phyloP scores from a whole-genome alignment of 2,888 invertebrate species.

The Pycnomerus fuliginosus region DNA sequence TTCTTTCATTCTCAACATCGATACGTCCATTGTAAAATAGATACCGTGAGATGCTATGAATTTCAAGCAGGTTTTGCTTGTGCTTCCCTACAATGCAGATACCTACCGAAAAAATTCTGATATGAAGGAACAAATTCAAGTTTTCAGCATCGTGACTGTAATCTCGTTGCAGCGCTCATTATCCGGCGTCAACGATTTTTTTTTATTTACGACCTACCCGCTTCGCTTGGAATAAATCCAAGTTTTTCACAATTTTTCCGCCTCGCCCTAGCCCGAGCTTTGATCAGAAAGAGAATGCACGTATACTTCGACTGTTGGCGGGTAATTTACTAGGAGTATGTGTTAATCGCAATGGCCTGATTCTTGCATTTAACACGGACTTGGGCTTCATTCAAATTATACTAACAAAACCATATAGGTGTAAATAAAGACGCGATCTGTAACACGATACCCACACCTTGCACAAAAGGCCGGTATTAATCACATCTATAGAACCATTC shows the following conservation, averaged over 20 bases:
- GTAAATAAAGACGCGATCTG: constrained; percentile 32
- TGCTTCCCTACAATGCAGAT: too few relatives aligned
- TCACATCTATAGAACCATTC: constrained; percentile 17
- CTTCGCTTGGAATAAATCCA: constrained; percentile 41
- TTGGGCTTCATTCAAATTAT: too few relatives aligned
- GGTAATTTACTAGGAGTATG: constrained; percentile 42
- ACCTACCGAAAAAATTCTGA: too few relatives aligned
- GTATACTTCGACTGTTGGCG: constrained; percentile 44
- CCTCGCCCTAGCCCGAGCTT: constrained; percentile 35
- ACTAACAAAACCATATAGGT: background rate
- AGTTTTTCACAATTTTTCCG: constrained; percentile 37
- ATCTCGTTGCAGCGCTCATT: too few relatives aligned
- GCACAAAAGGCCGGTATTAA: constrained; percentile 38
- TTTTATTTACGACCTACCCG: too few relatives aligned
- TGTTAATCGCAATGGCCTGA: constrained; percentile 20
- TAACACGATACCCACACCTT: constrained; percentile 40
- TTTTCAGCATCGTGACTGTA: too few relatives aligned
- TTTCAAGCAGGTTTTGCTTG: too few relatives aligned
- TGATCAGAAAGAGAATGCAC: constrained; percentile 45
- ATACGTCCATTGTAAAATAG: too few relatives aligned
- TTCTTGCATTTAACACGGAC: constrained; percentile 18
- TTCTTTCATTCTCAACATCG: too few relatives aligned
- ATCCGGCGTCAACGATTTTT: too few relatives aligned
- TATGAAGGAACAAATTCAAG: too few relatives aligned
- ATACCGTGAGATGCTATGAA: too few relatives aligned